Evolutionary conservation across 2,797 vertebrate genomes (phyloP), one percentile per base, ranked within the genome.

Genomic region (Menidia menidia): DNA sequence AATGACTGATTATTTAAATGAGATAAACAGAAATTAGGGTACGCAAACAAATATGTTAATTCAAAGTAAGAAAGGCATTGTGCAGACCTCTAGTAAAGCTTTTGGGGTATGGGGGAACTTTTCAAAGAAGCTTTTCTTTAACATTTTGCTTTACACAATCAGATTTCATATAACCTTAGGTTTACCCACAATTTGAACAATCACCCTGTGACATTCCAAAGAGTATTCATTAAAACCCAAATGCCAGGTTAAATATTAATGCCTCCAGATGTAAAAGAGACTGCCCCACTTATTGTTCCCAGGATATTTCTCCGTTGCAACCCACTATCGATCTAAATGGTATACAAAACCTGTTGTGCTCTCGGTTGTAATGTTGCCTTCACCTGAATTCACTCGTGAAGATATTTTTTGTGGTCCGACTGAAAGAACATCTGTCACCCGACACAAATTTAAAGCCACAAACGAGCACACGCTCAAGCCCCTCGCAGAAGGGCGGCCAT

Each of bases 381-480:
- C 71, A 77, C 82, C 80, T 80, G 81, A 82, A 86, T 83, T 83
- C 75, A 86, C 82, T 84, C 79, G 74, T 68, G 67, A 59, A 80
- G 71, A 66, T 74, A 79, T 86, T 85, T 85, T 90, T 83, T 76
- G 79, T 42, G 56, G 68, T 85, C 80, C 78, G 78, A 84, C 75
- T 62, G 68, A 73, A 62, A 75, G 60, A 69, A 67, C 76, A 84
- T 87, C 81, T 57, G 60, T 82, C 78, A 77, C 48, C 72, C 58
- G 33, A 35, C 51, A 64, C 60, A 68, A 30, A 14, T 58, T 57
- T 12, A 55, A 35, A 73, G 65, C 62, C 43, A 51, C 19, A 25
- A 12, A 9, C 42, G 64, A 25, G 60, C 56, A 53, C 51, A 53
- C 60, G 35, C 53, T 63, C 59, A 58, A 64, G 44, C 18, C 2